phyloP scores from a whole-genome alignment of 1,140 invertebrate genomes.

The Eueides isabella region DNA sequence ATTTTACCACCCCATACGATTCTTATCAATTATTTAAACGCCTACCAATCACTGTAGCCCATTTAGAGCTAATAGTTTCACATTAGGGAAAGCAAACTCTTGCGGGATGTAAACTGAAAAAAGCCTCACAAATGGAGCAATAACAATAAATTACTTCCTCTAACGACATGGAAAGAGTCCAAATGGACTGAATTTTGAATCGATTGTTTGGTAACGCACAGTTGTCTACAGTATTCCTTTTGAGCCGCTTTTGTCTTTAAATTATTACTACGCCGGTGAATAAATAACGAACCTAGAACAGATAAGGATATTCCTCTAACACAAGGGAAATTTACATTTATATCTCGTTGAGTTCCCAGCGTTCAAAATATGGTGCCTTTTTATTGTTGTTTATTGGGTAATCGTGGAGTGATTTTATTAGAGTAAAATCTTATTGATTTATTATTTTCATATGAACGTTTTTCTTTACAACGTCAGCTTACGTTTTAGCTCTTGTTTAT shows the following conservation, averaged over 20 bases:
- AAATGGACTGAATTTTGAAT: slow-evolving; percentile 49
- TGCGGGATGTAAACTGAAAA: slow-evolving; percentile 42
- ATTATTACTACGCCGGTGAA: slow-evolving; percentile 15
- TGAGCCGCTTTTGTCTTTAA: slow-evolving; percentile 24
- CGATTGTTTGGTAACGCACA: slow-evolving; percentile 46
- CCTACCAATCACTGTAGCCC: slow-evolving; percentile 27
- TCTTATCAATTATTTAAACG: slow-evolving; percentile 14
- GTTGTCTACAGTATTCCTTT: slow-evolving; percentile 34
- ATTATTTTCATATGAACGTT: slow-evolving; percentile 3
- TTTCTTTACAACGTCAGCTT: no score
- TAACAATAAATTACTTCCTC: slow-evolving; percentile 50
- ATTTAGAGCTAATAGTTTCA: slow-evolving; percentile 34
- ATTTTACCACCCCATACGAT: not conserved
- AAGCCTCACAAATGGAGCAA: slow-evolving; percentile 44
- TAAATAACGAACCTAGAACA: slow-evolving; percentile 19
- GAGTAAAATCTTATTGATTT: not conserved
- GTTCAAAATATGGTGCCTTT: slow-evolving; percentile 1
- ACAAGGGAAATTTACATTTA: slow-evolving; percentile 10
- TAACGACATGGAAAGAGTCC: slow-evolving; percentile 52
- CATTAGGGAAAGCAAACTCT: slow-evolving; percentile 33
- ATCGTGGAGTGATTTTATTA: not conserved
- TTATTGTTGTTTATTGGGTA: not conserved
- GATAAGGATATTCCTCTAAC: not conserved
- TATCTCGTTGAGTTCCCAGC: not conserved
- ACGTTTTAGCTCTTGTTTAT: no score